Base-by-base conservation (phyloP, 2,888 invertebrate genomes). In the Willowsia nigromaculata region DNA sequence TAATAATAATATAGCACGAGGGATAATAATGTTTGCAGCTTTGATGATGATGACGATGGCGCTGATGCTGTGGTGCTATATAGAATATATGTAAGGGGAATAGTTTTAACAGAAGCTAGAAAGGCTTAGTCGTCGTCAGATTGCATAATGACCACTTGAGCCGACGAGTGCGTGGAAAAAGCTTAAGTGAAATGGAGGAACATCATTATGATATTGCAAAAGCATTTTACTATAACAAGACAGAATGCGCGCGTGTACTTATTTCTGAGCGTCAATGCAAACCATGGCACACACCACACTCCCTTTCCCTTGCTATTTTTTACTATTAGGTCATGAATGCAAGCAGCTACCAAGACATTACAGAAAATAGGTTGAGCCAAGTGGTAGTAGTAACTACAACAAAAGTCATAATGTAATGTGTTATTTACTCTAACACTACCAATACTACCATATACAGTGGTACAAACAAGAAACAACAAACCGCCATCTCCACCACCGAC, bases 141-240 rank as follows among this genome's bases (percentile, higher is more conserved):
- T 89, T 89, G 86, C 82, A 86, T 89, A 89, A 89, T 89, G 89
- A 89, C 85, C 89, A 89, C 89, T 89, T 89, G 85, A 85, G 78
- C n/a, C 18, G 27, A 78, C 15, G 33, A 85, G 78, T 78, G 80
- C 65, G 80, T 65, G 59, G 53, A 71, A 74, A 76, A 71, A 30
- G 85, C 59, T 59, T 50, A 65, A 78, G 78, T 85, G 78, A 85
- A 85, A 85, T 65, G 85, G 85, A 85, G 30, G 50, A 43, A 50
- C 25, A 50, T 65, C 65, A 65, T 85, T 85, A 78, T 80, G 65
- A 78, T 80, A 59, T 84, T 71, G 71, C 71, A 9, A 84, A 71
- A 84, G 76, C 40, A 43, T 85, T 85, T 85, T 78, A 50, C 53
- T 6, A 2, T 50, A 53, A 18, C 4, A 53, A 4, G n/a, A 6